Percentiles rank a stretch among this genome's conserved stretches.
These are phyloP conservation scores for Hirtodrosophila alboralis DNA, from an alignment of 2,888 invertebrate genomes.

Conservation along the genomic window DNA sequence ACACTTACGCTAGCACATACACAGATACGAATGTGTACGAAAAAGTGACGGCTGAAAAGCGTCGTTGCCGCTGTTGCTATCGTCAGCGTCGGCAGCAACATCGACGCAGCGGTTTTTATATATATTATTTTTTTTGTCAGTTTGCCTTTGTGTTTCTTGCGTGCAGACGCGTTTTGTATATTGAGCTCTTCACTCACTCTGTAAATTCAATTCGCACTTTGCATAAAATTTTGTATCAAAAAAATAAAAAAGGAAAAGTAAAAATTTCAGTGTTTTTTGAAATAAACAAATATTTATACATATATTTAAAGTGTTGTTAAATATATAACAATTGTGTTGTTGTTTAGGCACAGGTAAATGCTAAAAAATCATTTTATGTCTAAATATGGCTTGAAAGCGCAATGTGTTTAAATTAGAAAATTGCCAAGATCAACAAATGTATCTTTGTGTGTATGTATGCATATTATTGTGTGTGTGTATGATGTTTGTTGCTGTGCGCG, in stretches of 20 bases:
- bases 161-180: slow-evolving; percentile 73
- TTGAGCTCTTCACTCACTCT: slow-evolving; percentile 36
- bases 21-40: slow-evolving; percentile 41
- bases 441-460: slow-evolving; percentile 2
- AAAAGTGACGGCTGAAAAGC: slow-evolving; percentile 55
- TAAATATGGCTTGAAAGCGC: too few species aligned
- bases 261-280: too few species aligned
- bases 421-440: slow-evolving; percentile 38
- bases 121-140: slow-evolving; percentile 55
- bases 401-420: slow-evolving; percentile 27
- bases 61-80: slow-evolving; percentile 23
- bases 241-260: too few species aligned
- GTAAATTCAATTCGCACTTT: slow-evolving; percentile 30
- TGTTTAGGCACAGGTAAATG: too few species aligned
- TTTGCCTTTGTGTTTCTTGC: slow-evolving; percentile 73
- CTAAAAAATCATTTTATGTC: too few species aligned
- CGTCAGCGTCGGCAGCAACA: slow-evolving; percentile 29
- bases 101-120: slow-evolving; percentile 47
- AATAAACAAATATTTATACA: too few species aligned
- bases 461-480: too few species aligned
- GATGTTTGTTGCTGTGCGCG: slow-evolving; percentile 40
- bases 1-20: slow-evolving; percentile 6
- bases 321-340: slow-evolving; percentile 3
- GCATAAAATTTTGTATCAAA: slow-evolving; percentile 15
- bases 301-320: too few species aligned